Conservation (phyloP, 2,797 vertebrate species). For the Neosalanx taihuensis region DNA sequence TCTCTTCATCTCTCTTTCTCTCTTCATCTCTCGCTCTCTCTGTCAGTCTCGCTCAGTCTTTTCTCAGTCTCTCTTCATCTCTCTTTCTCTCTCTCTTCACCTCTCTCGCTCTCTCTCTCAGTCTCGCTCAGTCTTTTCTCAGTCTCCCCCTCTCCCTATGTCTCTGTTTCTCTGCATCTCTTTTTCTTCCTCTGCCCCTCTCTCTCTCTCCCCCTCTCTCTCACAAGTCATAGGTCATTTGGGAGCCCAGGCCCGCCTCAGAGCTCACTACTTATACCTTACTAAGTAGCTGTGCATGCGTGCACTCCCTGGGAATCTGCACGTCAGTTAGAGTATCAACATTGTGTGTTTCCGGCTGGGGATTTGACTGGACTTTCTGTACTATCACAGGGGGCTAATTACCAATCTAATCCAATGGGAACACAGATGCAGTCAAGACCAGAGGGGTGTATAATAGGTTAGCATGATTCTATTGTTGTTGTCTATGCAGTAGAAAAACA, state of each 20-base stretch:
- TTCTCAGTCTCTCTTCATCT: too few species aligned
- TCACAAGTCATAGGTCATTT: constrained; percentile 7
- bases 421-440: background rate
- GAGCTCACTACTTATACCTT: constrained; percentile 17
- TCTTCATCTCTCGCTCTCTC: too few species aligned
- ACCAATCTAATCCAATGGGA: constrained; percentile 17
- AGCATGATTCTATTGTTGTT: constrained; percentile 13
- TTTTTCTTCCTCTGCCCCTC: background rate
- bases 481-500: background rate
- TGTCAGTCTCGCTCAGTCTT: too few species aligned
- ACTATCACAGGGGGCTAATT: constrained; percentile 31
- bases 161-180: constrained; percentile 1
- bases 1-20: too few species aligned
- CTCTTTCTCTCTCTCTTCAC: too few species aligned
- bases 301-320: background rate
- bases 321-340: too few species aligned
- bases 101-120: background rate
- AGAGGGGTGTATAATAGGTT: constrained; percentile 12
- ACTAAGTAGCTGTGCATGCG: background rate
- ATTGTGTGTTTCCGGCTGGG: constrained; percentile 22
- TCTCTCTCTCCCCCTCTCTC: background rate
- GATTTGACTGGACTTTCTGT: constrained; percentile 26
- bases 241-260: constrained; percentile 12
- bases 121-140: too few species aligned
- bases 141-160: too few species aligned